Conservation (phyloP, 2,888 invertebrate genomes). For the Dendrolimus houi region DNA sequence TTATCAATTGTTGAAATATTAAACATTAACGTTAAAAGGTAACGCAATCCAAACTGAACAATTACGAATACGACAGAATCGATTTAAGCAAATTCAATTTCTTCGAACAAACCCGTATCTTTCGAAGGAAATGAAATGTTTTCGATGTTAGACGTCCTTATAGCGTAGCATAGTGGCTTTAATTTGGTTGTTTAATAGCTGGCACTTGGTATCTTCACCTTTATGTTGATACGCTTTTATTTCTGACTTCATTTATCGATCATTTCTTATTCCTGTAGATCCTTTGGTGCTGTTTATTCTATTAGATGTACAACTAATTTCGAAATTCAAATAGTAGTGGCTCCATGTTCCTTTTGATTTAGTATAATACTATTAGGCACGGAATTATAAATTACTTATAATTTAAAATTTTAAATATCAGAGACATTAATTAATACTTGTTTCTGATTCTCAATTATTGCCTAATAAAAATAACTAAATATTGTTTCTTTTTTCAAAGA, state of each 20-base stretch:
- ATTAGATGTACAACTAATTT: no score
- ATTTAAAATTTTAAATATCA: no score
- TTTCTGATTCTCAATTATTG: no score
- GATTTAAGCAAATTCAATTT: conserved; percentile 28
- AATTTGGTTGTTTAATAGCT: conserved; percentile 64
- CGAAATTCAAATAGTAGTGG: no score
- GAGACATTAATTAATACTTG: no score
- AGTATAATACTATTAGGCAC: no score
- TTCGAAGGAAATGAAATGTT: conserved; percentile 19
- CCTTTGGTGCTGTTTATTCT: conserved; percentile 33
- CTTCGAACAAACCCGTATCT: conserved; percentile 20
- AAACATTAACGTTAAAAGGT: conserved; percentile 9
- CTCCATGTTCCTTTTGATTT: no score
- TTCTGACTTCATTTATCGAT: conserved; percentile 45
- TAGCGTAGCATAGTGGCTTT: conserved; percentile 64
- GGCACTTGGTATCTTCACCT: conserved; percentile 67
- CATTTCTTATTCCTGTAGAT: conserved; percentile 54
- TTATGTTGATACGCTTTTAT: conserved; percentile 54
- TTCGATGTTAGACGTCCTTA: conserved; percentile 65
- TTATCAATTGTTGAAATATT: neutral
- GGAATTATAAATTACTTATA: no score
- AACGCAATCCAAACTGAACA: neutral
- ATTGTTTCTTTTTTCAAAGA: no score
- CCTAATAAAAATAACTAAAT: no score
- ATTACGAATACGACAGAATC: conserved; percentile 8